Percentiles rank a stretch among this genome's conserved stretches.
Evolutionary conservation across 2,888 invertebrate species (phyloP).

Genomic region (Eupeodes latifasciatus): DNA sequence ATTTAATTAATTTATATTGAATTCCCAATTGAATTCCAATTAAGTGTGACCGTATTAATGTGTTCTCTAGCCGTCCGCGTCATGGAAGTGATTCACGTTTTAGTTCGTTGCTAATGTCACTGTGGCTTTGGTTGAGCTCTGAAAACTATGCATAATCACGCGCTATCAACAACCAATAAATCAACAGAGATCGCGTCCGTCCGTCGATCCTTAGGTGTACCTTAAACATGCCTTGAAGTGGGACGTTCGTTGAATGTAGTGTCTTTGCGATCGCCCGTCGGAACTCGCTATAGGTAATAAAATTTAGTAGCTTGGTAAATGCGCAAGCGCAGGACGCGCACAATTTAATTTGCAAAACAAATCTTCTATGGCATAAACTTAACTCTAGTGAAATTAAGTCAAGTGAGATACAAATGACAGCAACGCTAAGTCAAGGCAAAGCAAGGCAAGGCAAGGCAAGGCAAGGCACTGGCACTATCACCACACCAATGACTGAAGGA

Average conservation of each 20-base stretch:
- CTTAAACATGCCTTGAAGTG: not conserved
- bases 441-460: no score
- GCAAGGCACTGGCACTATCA: slow-evolving; percentile 27
- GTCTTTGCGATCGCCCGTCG: not conserved
- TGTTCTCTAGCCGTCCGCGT: not conserved
- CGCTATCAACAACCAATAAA: slow-evolving; percentile 64
- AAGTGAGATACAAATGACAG: slow-evolving; percentile 68
- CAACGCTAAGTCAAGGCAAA: not conserved
- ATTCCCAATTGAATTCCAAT: slow-evolving; percentile 59
- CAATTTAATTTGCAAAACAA: slow-evolving; percentile 64
- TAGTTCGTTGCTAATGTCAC: slow-evolving; percentile 39
- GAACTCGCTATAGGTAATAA: slow-evolving; percentile 16
- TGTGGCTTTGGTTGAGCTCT: not conserved
- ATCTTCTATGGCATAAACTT: slow-evolving; percentile 26
- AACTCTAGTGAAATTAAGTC: slow-evolving; percentile 44
- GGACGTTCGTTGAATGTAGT: not conserved
- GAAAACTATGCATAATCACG: slow-evolving; percentile 56
- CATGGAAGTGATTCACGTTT: slow-evolving; percentile 37
- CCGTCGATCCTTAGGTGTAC: not conserved
- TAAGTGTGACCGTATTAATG: slow-evolving; percentile 66
- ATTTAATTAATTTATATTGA: not conserved
- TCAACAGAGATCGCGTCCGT: slow-evolving; percentile 41
- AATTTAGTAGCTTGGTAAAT: slow-evolving; percentile 55
- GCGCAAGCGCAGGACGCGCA: slow-evolving; percentile 51
- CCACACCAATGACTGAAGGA: slow-evolving; percentile 23